These are phyloP conservation scores for Knipowitschia caucasica DNA, from an alignment of 2,797 vertebrate species.

Conservation along the genomic window DNA sequence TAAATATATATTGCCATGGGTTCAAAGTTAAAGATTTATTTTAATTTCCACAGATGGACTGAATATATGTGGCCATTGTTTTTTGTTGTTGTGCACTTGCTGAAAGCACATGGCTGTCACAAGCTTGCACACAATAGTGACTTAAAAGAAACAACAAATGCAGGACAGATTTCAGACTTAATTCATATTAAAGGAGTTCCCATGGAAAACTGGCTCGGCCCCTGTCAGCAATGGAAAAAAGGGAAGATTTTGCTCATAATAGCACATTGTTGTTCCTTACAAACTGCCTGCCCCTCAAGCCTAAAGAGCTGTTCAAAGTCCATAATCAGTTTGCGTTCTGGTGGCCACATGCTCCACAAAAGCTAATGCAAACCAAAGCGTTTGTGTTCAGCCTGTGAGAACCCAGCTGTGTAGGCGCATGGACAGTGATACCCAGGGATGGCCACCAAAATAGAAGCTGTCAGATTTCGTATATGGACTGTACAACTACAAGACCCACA, in stretches of 20 bases:
- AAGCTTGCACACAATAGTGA: slow-evolving; percentile 27
- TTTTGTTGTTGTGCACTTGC: slow-evolving; percentile 15
- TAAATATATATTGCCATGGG: slow-evolving; percentile 62
- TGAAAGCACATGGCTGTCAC: slow-evolving; percentile 15
- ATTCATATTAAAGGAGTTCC: slow-evolving; percentile 64
- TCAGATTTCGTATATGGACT: slow-evolving; percentile 37
- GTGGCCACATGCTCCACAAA: slow-evolving; percentile 52
- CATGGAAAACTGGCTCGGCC: slow-evolving; percentile 70
- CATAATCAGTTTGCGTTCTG: slow-evolving; percentile 67
- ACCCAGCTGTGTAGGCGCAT: slow-evolving; percentile 37
- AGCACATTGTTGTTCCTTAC: slow-evolving; percentile 69
- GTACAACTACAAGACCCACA: slow-evolving; percentile 19
- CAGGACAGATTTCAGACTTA: slow-evolving; percentile 45
- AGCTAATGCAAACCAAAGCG: slow-evolving; percentile 55
- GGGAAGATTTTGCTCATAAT: slow-evolving; percentile 68
- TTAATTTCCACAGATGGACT: slow-evolving; percentile 18
- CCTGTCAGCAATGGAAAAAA: slow-evolving; percentile 42
- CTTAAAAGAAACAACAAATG: slow-evolving; percentile 43
- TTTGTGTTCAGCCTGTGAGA: slow-evolving; percentile 29
- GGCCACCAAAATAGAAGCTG: slow-evolving; percentile 48
- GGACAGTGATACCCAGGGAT: slow-evolving; percentile 25
- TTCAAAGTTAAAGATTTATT: slow-evolving; percentile 41
- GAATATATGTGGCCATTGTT: slow-evolving; percentile 9
- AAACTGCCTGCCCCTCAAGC: slow-evolving; percentile 51
- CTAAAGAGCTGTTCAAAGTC: slow-evolving; percentile 56